Percentiles rank a stretch among this genome's conserved stretches.
Conservation (phyloP, 2,797 vertebrate genomes). For the Arremon aurantiirostris region DNA sequence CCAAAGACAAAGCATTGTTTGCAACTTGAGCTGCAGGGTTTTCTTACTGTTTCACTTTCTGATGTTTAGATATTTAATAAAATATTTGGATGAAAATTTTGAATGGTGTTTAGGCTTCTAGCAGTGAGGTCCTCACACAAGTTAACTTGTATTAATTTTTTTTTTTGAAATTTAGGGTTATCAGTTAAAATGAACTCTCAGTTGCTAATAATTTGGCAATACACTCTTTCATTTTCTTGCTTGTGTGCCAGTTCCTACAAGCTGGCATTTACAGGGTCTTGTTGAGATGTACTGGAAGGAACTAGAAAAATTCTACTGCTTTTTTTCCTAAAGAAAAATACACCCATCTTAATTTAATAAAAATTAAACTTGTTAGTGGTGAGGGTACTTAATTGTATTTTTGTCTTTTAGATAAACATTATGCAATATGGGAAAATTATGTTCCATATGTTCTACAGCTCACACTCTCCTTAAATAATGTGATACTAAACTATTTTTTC, state of each 20-base stretch:
- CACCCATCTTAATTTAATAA: not conserved
- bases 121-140: not conserved
- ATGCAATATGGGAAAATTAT: not conserved
- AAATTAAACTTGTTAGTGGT: not conserved
- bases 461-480: not conserved
- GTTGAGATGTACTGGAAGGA: not conserved
- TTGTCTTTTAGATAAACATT: not conserved
- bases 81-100: not conserved
- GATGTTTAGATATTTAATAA: not conserved
- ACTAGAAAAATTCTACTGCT: not conserved
- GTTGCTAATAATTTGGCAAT: not conserved
- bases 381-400: not conserved
- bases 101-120: not conserved
- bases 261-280: not conserved
- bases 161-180: not conserved
- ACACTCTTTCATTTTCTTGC: not conserved
- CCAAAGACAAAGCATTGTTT: not conserved
- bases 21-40: not conserved
- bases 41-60: not conserved
- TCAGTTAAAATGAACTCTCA: not conserved
- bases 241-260: not conserved
- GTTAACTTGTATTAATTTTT: not conserved
- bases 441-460: not conserved
- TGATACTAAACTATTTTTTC: not conserved
- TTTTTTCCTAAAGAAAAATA: not conserved